Percentiles rank a stretch among this genome's conserved stretches.
Conservation (phyloP, 2,888 invertebrate species). For the Brachyptera putata region DNA sequence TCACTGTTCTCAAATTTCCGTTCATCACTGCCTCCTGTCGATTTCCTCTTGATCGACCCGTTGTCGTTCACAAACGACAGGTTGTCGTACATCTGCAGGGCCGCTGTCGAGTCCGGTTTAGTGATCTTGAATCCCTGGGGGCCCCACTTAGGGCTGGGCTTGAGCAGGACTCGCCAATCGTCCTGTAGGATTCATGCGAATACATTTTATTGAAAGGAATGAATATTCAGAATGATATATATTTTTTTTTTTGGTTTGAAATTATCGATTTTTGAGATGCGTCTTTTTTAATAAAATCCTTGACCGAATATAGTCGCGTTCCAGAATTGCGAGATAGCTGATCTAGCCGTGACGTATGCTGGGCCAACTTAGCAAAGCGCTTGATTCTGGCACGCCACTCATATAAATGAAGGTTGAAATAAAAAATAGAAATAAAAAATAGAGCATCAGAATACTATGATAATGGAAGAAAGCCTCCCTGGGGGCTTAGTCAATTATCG, state of each 20-base stretch:
- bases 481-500: too few relatives aligned
- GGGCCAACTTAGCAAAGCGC: too few relatives aligned
- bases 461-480: too few relatives aligned
- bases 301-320: too few relatives aligned
- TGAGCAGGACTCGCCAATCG: constrained; percentile 1
- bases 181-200: not conserved
- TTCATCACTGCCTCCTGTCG: not conserved
- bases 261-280: too few relatives aligned
- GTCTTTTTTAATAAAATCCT: too few relatives aligned
- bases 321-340: too few relatives aligned
- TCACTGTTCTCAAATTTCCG: not conserved
- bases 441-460: too few relatives aligned
- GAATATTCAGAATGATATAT: not conserved
- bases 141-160: not conserved
- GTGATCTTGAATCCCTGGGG: not conserved
- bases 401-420: too few relatives aligned
- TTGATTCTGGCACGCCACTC: too few relatives aligned
- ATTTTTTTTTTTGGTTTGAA: not conserved
- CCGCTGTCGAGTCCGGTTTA: not conserved
- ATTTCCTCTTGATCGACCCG: not conserved
- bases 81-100: not conserved
- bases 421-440: too few relatives aligned
- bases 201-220: not conserved
- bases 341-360: too few relatives aligned
- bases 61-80: not conserved